Conservation (phyloP, 2,797 vertebrate genomes). For the Cyclura pinguis region DNA sequence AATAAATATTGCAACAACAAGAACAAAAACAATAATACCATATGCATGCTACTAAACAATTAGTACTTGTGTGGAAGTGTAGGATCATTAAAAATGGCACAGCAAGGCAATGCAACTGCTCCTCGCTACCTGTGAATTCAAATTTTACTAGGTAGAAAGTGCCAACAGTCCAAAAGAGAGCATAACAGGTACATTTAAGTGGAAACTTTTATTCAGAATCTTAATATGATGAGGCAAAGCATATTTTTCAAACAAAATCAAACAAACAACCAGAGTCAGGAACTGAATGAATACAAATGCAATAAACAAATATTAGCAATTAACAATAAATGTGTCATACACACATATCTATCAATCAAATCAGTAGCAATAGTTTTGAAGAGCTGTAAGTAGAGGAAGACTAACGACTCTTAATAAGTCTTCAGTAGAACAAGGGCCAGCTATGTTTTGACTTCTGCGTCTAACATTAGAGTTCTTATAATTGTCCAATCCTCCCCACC, state of each 20-base stretch:
- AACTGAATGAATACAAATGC: no score
- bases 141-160: not conserved
- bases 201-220: constrained; percentile 29
- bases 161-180: constrained; percentile 11
- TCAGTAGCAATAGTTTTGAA: no score
- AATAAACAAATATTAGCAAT: no score
- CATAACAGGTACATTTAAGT: constrained; percentile 33
- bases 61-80: not conserved
- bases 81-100: constrained; percentile 32
- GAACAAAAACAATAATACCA: not conserved
- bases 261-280: no score
- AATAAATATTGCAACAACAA: not conserved
- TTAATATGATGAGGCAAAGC: not conserved
- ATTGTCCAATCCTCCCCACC: no score
- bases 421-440: no score
- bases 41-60: not conserved
- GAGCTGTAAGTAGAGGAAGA: no score
- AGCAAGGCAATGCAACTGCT: not conserved
- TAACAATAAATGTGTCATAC: no score
- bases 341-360: no score
- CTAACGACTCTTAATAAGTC: no score
- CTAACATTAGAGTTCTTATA: no score
- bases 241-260: not conserved
- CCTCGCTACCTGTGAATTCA: constrained; percentile 27
- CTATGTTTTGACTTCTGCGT: no score